phyloP scores from a whole-genome alignment of 2,888 invertebrate genomes.

The Meliscaeva auricollis region DNA sequence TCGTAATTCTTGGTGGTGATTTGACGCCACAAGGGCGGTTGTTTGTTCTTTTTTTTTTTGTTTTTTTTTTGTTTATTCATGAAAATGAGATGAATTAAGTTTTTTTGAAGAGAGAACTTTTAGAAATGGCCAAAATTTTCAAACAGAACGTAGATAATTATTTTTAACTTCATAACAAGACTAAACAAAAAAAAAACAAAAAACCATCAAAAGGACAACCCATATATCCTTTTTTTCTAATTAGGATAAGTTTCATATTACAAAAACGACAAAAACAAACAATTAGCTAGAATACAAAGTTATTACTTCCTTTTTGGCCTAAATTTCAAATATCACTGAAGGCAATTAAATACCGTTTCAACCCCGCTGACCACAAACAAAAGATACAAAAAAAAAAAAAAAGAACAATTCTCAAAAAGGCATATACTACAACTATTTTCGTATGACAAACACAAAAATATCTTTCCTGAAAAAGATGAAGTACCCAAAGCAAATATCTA shows the following conservation, averaged over 20 bases:
- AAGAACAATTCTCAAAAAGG: neutral
- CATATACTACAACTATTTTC: neutral
- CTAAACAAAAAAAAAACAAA: neutral
- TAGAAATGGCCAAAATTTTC: no score
- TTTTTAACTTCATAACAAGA: neutral
- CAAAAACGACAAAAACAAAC: neutral
- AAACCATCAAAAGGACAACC: neutral
- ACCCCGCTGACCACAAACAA: conserved; percentile 6
- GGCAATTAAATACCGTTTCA: neutral
- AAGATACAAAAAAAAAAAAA: neutral
- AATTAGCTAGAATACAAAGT: conserved; percentile 30
- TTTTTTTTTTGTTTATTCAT: neutral
- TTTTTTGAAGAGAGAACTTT: neutral
- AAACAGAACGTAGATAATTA: neutral
- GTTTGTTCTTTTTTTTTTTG: neutral
- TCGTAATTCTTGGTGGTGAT: conserved; percentile 14
- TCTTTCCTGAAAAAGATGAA: conserved; percentile 30
- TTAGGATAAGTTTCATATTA: conserved; percentile 6
- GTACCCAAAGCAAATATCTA: conserved; percentile 25
- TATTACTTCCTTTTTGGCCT: conserved; percentile 46
- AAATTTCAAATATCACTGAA: conserved; percentile 17
- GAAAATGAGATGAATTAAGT: conserved; percentile 12
- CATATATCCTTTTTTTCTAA: neutral
- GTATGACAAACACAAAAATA: neutral
- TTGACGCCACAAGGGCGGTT: conserved; percentile 30